Evolutionary conservation across 2,797 vertebrate genomes (phyloP), one percentile per base, ranked within the genome.

Genomic region (Sciaenops ocellatus): DNA sequence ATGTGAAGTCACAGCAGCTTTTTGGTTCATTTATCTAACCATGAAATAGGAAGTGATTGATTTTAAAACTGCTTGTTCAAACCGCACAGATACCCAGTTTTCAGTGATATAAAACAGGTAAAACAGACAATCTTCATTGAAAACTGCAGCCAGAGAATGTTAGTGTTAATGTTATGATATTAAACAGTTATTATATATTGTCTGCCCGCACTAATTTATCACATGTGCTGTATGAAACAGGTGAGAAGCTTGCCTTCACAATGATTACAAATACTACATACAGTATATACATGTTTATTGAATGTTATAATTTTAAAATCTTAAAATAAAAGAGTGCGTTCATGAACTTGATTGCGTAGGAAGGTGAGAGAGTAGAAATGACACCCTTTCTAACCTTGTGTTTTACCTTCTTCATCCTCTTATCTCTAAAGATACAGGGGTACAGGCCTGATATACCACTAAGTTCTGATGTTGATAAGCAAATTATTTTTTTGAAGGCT

Each of bases 331-430:
- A 44, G 17, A 16, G 26, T 34, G 1, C 44, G 42, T 62, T 42
- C 26, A n/a, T 22, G 38, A 28, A 50, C 38, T 4, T 62, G 5
- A 22, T 61, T 62, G 6, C 6, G n/a, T 20, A 20, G 10, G 4
- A 57, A 55, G 15, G 1, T 16, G n/a, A 54, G 30, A 11, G 26
- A 50, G 26, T 51, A 24, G 17, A 96, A 95, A 96, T 68, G 42
- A 48, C n/a, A 62, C 24, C 22, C 17, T 44, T 38, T 59, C 20
- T 17, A 38, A 13, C 12, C 10, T 24, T 47, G 15, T 47, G 24
- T 52, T 63, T 34, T 22, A 22, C 20, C 48, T 48, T 16, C 38
- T 51, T 56, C 42, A n/a, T 51, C 17, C 1, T 4, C n/a, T 61
- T 30, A 60, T 65, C 41, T 50, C 15, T 50, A 34, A 24, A 42